Conservation (phyloP, 2,113 vertebrate genomes). For the Agapornis roseicollis region DNA sequence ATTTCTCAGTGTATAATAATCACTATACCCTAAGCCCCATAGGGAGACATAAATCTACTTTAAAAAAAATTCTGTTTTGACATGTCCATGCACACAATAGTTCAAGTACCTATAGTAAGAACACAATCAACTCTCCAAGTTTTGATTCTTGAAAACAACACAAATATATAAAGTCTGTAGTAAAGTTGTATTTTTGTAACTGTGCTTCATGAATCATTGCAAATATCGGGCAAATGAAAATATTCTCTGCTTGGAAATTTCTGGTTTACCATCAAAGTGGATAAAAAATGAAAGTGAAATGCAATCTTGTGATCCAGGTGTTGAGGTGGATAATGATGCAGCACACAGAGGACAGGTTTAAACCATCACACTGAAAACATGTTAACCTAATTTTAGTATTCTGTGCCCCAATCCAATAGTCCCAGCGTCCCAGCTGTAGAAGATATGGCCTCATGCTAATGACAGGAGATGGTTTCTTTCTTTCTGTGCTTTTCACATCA, state of each 20-base stretch:
- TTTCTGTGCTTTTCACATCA: not conserved
- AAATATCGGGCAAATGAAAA: not conserved
- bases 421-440: not conserved
- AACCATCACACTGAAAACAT: not conserved
- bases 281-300: not conserved
- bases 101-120: not conserved
- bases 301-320: not conserved
- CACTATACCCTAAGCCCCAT: slow-evolving; percentile 44
- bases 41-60: slow-evolving; percentile 46
- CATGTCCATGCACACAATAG: not conserved
- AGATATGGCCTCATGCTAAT: not conserved
- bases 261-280: not conserved
- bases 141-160: not conserved
- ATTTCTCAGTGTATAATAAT: slow-evolving; percentile 75
- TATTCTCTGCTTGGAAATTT: not conserved
- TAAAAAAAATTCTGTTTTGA: slow-evolving; percentile 7
- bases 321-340: not conserved
- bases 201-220: not conserved
- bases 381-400: not conserved
- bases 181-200: not conserved
- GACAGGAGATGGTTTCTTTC: not conserved
- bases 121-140: not conserved
- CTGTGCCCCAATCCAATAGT: not conserved
- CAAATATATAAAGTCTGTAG: not conserved
- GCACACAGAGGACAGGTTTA: not conserved